Percentiles rank a stretch among this genome's conserved stretches.
Conservation (phyloP, 2,113 vertebrate genomes). For the Myotis davidii region DNA sequence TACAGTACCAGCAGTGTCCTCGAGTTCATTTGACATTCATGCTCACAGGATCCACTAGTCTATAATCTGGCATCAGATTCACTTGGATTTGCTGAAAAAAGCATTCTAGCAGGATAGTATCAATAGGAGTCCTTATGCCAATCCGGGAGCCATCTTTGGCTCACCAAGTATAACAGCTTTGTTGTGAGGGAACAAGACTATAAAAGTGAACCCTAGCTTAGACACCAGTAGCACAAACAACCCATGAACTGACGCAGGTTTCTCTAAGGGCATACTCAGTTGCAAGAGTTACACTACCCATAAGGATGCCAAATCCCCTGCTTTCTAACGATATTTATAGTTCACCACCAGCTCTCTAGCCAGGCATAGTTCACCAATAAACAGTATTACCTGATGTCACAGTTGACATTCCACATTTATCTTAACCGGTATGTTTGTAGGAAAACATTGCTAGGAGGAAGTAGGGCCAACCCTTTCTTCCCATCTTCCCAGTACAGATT, state of each 20-base stretch:
- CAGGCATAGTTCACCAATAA: not conserved
- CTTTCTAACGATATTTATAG: not conserved
- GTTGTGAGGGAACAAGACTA: not conserved
- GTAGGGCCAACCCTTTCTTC: not conserved
- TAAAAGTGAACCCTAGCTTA: not conserved
- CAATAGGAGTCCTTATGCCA: not conserved
- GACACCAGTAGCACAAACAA: not conserved
- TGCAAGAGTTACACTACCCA: not conserved
- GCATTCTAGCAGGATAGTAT: not conserved
- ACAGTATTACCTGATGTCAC: not conserved
- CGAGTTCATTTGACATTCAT: not conserved
- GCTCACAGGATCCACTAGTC: not conserved
- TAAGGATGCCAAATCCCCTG: not conserved
- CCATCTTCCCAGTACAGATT: not conserved
- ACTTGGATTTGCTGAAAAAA: not conserved
- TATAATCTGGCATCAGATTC: not conserved
- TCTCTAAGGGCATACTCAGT: not conserved
- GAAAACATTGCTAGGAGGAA: not conserved
- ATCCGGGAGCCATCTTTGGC: not conserved
- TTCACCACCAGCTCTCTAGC: not conserved
- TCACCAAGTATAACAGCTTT: not conserved
- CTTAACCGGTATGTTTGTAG: slow-evolving; percentile 1
- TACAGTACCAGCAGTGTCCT: not conserved
- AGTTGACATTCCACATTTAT: not conserved
- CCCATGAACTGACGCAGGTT: not conserved